These are phyloP conservation scores for Tangara arthus DNA, from an alignment of 2,797 vertebrate genomes.

Conservation along the genomic window DNA sequence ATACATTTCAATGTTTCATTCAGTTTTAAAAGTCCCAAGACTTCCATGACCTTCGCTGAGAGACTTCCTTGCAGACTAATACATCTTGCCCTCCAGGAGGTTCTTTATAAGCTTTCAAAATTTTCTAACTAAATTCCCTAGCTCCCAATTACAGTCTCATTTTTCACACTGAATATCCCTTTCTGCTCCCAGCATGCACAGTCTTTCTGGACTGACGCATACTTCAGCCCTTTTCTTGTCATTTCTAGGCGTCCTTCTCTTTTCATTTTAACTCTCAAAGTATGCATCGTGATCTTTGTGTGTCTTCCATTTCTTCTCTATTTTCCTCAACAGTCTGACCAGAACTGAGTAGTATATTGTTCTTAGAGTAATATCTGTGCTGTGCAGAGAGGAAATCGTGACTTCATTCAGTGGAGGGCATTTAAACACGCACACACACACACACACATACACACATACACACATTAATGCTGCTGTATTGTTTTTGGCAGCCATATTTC, in stretches of 20 bases:
- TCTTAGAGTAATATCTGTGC: background rate
- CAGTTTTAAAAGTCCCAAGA: conserved; percentile 62
- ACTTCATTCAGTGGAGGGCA: background rate
- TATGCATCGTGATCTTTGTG: background rate
- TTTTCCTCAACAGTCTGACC: background rate
- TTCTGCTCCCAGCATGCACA: background rate
- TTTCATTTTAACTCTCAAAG: background rate
- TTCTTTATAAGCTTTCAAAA: conserved; percentile 47
- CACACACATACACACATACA: too few relatives aligned
- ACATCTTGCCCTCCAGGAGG: conserved; percentile 49
- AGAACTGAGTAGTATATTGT: background rate
- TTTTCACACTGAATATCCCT: conserved; percentile 3
- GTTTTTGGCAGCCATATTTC: background rate
- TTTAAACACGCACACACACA: background rate
- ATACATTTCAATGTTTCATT: conserved; percentile 49
- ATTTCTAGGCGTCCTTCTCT: background rate
- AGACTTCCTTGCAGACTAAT: conserved; percentile 37
- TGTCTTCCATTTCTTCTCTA: background rate
- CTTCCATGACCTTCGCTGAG: conserved; percentile 27
- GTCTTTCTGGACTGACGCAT: background rate
- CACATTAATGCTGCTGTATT: background rate
- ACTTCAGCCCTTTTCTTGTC: background rate
- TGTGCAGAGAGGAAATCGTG: background rate
- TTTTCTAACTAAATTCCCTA: conserved; percentile 28
- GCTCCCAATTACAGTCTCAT: background rate